These are phyloP conservation scores for Sorex maritimensis DNA, from an alignment of 2,797 vertebrate species.

Conservation along the genomic window DNA sequence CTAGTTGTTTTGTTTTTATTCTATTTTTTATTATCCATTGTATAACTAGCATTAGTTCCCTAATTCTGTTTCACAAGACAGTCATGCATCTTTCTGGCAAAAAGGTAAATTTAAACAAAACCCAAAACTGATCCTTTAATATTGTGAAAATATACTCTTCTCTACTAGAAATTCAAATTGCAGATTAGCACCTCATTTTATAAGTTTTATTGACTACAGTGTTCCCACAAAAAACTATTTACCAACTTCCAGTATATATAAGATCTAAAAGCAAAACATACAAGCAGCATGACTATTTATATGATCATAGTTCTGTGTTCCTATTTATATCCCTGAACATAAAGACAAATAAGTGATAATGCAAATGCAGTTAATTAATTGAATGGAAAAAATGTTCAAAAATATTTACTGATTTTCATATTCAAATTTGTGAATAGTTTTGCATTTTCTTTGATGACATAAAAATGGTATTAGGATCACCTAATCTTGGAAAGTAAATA, in stretches of 20 bases:
- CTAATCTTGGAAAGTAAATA: not conserved
- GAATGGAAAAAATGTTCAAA: conserved; percentile 16
- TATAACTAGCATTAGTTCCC: not conserved
- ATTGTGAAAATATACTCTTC: conserved; percentile 70
- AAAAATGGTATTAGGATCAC: conserved; percentile 18
- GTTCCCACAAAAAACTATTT: conserved; percentile 79
- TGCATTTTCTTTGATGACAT: conserved; percentile 46
- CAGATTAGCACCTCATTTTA: conserved; percentile 64
- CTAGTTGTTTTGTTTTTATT: not conserved
- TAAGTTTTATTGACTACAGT: conserved; percentile 76
- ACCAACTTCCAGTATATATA: conserved; percentile 59
- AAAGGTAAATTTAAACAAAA: conserved; percentile 71
- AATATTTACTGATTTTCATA: conserved; percentile 10
- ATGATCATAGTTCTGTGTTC: not conserved
- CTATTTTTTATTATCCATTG: conserved; percentile 27
- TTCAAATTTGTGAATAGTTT: not conserved
- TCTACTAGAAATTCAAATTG: conserved; percentile 48
- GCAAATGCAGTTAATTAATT: not conserved
- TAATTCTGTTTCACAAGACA: not conserved
- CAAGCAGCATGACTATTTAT: not conserved
- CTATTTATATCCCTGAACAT: conserved; percentile 2
- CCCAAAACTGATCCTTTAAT: not conserved
- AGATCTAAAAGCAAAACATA: conserved; percentile 39
- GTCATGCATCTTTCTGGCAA: conserved; percentile 28
- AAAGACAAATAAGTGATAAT: not conserved